phyloP scores from a whole-genome alignment of 2,113 vertebrate species.

The Chrysemys picta region DNA sequence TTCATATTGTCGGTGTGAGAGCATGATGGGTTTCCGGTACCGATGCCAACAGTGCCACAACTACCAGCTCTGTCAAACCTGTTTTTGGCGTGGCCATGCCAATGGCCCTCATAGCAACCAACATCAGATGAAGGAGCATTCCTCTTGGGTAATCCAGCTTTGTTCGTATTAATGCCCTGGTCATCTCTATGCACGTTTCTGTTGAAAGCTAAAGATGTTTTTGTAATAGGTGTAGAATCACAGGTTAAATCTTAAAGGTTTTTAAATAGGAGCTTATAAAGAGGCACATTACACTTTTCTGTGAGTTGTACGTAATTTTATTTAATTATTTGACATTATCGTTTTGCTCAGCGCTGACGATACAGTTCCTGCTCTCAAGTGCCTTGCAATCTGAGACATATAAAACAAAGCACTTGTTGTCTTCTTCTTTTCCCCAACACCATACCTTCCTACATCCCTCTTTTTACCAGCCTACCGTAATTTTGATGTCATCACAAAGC shows the following conservation, averaged over 20 bases:
- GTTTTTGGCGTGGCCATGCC: conserved; percentile 97
- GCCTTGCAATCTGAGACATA: not conserved
- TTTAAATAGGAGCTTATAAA: fast-evolving
- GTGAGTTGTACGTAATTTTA: fast-evolving
- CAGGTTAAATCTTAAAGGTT: fast-evolving
- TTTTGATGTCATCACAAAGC: fast-evolving
- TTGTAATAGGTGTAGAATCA: not conserved
- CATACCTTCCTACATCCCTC: not conserved
- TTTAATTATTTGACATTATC: fast-evolving
- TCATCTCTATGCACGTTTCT: fast-evolving
- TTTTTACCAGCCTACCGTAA: not conserved
- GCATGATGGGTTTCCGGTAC: conserved; percentile 99
- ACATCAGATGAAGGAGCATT: conserved; percentile 99
- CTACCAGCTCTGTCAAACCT: conserved; percentile 98
- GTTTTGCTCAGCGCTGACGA: not conserved
- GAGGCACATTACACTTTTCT: fast-evolving
- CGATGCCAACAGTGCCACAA: conserved; percentile 99
- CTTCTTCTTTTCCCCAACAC: not conserved
- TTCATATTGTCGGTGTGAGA: conserved; percentile 95
- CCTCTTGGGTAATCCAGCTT: conserved; percentile 89
- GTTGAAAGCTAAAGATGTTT: fast-evolving
- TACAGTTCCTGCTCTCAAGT: not conserved
- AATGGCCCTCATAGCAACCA: conserved; percentile 97
- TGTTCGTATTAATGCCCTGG: not conserved
- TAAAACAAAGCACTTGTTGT: fast-evolving